A percentile compares a stretch with the other conserved stretches of the same genome.
These are phyloP conservation scores for Ranitomeya variabilis DNA, from an alignment of 2,113 vertebrate species.

Conservation along the genomic window DNA sequence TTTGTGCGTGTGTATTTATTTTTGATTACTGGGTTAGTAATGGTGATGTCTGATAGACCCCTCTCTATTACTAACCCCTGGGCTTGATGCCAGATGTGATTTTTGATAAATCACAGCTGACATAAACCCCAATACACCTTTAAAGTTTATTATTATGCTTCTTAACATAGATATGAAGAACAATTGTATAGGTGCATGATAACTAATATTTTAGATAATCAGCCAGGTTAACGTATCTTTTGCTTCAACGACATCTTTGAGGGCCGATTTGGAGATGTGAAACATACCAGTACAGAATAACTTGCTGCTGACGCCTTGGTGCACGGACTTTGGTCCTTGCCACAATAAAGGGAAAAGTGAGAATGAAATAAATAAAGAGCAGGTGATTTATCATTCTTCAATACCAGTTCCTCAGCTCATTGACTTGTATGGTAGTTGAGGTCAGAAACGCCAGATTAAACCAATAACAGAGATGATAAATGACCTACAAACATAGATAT, in stretches of 20 bases:
- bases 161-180: neutral
- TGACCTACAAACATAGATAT: neutral
- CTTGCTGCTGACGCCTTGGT: neutral
- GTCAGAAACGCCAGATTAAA: conserved; percentile 29
- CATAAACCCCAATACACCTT: no score
- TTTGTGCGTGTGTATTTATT: no score
- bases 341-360: neutral
- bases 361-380: conserved; percentile 5
- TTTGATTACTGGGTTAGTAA: no score
- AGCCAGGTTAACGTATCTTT: neutral
- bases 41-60: no score
- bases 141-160: neutral
- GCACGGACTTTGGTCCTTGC: neutral
- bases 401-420: conserved; percentile 29
- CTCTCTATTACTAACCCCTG: no score
- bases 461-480: conserved; percentile 15
- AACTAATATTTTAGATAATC: neutral
- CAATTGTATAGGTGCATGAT: neutral
- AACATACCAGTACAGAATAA: neutral
- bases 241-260: conserved; percentile 3
- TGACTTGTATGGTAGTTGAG: conserved; percentile 20
- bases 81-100: no score
- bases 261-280: neutral
- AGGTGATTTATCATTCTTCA: conserved; percentile 41
- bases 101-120: no score